phyloP scores from a whole-genome alignment of 1,140 invertebrate species.

The Bombus pyrosoma region DNA sequence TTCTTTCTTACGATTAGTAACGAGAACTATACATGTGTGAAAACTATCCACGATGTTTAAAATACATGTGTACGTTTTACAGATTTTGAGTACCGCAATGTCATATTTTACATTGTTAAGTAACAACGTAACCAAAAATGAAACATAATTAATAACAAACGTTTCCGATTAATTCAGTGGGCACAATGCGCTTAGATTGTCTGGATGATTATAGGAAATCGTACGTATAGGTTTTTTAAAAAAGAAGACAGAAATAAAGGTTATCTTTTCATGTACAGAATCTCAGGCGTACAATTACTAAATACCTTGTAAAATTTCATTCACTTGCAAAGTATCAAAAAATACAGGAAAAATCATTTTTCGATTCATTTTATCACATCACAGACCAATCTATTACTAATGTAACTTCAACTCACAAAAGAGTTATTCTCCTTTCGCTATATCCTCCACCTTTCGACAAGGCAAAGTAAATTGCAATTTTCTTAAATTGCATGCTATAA shows the following conservation, averaged over 20 bases:
- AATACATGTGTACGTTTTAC: background rate
- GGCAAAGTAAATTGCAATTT: background rate
- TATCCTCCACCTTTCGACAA: background rate
- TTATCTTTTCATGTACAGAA: background rate
- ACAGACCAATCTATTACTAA: background rate
- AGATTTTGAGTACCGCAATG: constrained; percentile 26
- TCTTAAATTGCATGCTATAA: background rate
- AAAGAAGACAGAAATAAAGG: background rate
- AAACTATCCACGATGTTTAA: too few species aligned
- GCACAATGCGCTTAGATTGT: too few species aligned
- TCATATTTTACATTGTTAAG: constrained; percentile 47
- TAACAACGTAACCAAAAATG: background rate
- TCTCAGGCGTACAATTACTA: background rate
- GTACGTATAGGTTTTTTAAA: too few species aligned
- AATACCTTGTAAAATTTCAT: background rate
- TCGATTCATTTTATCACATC: background rate
- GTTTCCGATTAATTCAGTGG: background rate
- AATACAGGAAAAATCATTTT: background rate
- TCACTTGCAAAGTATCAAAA: background rate
- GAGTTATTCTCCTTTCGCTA: too few species aligned
- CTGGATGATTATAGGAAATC: too few species aligned
- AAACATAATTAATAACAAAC: background rate
- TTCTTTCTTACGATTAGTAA: too few species aligned
- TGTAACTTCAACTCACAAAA: background rate
- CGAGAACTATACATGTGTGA: too few species aligned